Percentiles rank a stretch among this genome's conserved stretches.
Evolutionary conservation across 2,797 vertebrate genomes (phyloP).

Genomic region (Apogon hyalosoma): DNA sequence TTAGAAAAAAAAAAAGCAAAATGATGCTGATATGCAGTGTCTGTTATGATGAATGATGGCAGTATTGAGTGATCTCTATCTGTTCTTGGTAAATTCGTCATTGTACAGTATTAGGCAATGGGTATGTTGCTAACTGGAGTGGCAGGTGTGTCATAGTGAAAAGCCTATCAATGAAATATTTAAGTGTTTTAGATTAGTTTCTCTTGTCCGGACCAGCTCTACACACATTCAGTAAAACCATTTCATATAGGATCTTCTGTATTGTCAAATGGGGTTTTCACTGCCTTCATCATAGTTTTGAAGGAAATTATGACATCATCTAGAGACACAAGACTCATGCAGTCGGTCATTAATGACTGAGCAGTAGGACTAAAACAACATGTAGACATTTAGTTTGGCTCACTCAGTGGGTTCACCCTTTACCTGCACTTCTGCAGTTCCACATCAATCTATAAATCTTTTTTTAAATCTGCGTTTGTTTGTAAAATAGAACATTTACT

Average conservation of each 20-base stretch:
- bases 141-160: too few species aligned
- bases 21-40: too few species aligned
- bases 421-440: conserved; percentile 40
- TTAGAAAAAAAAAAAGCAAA: too few species aligned
- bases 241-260: background rate
- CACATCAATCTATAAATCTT: conserved; percentile 25
- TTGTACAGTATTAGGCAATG: too few species aligned
- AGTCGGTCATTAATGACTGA: conserved; percentile 54
- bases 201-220: too few species aligned
- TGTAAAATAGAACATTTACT: conserved; percentile 14
- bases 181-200: too few species aligned
- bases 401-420: conserved; percentile 41
- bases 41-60: too few species aligned
- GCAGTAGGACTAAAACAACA: conserved; percentile 70
- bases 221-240: background rate
- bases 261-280: conserved; percentile 3
- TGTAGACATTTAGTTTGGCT: conserved; percentile 67
- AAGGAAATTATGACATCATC: conserved; percentile 54
- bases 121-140: too few species aligned
- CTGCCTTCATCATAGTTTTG: background rate
- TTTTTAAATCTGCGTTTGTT: conserved; percentile 12
- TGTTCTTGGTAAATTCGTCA: too few species aligned
- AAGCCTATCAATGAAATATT: too few species aligned
- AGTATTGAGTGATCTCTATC: too few species aligned
- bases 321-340: conserved; percentile 19